phyloP scores from a whole-genome alignment of 64 coral and sea anemone genomes.

The Cladopsammia gracilis region DNA sequence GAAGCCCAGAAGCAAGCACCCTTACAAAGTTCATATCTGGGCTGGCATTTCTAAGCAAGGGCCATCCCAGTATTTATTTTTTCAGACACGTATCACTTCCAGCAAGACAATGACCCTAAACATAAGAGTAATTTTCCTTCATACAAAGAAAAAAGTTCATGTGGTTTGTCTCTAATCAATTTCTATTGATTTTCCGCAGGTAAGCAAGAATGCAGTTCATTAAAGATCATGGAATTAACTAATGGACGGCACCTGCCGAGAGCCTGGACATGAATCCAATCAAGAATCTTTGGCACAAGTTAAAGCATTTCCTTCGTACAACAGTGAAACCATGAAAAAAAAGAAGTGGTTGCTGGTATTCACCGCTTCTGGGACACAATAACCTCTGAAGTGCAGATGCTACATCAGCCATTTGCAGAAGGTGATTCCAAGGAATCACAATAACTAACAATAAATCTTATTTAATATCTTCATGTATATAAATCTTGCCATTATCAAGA shows the following conservation, averaged over 20 bases:
- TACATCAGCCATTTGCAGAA: constrained; percentile 39
- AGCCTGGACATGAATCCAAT: constrained; percentile 42
- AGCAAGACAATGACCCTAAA: constrained; percentile 45
- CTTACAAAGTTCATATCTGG: constrained; percentile 51
- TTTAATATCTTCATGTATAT: no score
- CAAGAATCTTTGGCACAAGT: constrained; percentile 35
- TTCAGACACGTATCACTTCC: constrained; percentile 55
- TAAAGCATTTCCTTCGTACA: constrained; percentile 19
- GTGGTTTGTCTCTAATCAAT: no score
- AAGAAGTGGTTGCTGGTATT: constrained; percentile 33
- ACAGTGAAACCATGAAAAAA: constrained; percentile 21
- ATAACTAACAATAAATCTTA: no score
- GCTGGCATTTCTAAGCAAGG: constrained; percentile 34
- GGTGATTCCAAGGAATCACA: background rate
- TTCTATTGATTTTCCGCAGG: background rate
- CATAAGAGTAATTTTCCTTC: constrained; percentile 25
- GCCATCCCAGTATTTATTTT: background rate
- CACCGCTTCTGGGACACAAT: constrained; percentile 19
- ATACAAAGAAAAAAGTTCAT: no score
- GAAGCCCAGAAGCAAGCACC: constrained; percentile 37
- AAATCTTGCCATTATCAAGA: no score
- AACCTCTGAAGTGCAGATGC: background rate
- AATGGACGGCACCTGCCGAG: constrained; percentile 41
- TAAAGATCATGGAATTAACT: constrained; percentile 19
- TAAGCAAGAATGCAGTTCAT: background rate